Percentiles rank a stretch among this genome's conserved stretches.
phyloP scores from a whole-genome alignment of 2,797 vertebrate species.

The Helicolenus hilgendorfi region DNA sequence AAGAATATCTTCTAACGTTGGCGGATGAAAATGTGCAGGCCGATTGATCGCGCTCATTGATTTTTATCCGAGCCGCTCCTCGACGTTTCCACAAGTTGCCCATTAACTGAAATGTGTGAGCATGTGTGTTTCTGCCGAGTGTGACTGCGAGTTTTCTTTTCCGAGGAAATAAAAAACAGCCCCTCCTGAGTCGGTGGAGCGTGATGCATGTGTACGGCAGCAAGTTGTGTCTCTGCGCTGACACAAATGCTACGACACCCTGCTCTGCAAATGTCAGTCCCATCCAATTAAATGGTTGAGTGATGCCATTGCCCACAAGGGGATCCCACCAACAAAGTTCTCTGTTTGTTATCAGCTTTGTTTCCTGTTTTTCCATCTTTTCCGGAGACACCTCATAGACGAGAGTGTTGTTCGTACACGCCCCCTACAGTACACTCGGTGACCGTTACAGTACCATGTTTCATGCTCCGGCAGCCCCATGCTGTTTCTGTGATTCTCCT shows the following conservation, averaged over 20 bases:
- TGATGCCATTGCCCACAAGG: constrained; percentile 73
- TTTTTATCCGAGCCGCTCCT: constrained; percentile 68
- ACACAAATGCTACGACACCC: constrained; percentile 78
- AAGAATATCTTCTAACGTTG: constrained; percentile 34
- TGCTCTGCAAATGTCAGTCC: constrained; percentile 86
- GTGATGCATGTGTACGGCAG: constrained; percentile 65
- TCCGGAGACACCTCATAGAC: constrained; percentile 31
- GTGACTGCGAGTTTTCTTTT: constrained; percentile 58
- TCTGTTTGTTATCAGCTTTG: constrained; percentile 67
- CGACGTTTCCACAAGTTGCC: constrained; percentile 59
- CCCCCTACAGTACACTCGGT: constrained; percentile 6
- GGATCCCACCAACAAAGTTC: constrained; percentile 70
- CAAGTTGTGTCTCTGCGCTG: constrained; percentile 63
- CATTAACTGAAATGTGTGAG: constrained; percentile 74
- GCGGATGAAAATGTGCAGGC: constrained; percentile 48
- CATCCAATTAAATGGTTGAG: constrained; percentile 85
- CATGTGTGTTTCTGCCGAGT: constrained; percentile 30
- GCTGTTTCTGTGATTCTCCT: constrained; percentile 48
- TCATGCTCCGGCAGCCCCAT: constrained; percentile 28
- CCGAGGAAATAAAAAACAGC: constrained; percentile 10
- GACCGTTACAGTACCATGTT: constrained; percentile 32
- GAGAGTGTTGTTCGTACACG: constrained; percentile 9
- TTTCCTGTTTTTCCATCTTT: constrained; percentile 44
- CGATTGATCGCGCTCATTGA: constrained; percentile 80
- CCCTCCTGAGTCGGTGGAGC: constrained; percentile 69